Base-by-base conservation (phyloP, 2,888 invertebrate genomes). In the Hirtodrosophila alboralis region DNA sequence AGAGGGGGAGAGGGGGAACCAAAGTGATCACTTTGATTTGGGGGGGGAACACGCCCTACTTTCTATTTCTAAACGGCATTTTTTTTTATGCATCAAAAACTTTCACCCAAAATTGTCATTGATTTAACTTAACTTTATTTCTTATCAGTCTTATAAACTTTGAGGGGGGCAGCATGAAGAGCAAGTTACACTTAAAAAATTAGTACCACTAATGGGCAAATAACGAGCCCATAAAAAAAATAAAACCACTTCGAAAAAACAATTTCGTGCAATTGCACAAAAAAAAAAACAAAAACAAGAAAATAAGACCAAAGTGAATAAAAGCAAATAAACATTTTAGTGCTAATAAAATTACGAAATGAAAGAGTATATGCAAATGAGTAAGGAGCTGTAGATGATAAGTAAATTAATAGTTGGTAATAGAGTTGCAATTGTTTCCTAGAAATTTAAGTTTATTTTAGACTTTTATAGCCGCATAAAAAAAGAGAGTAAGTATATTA, bases 71-170 rank as follows among this genome's bases (percentile, higher is more conserved):
- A 84, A 83, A 68, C 57, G 56, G 45, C 59, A 72, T 62, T 57
- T 64, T 10, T 49, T 36, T 48, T 34, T 14, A 37, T 23, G 14
- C 26, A 41, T 14, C 21, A 0, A 51, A 58, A 75, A 83, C 85
- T 85, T 81, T 81, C 86, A 69, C 81, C 80, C 57, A 57, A 79
- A 83, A 83, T 52, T 79, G 84, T 84, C 79, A 81, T 77, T 45
- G 77, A 74, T 65, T 73, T 64, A 38, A 37, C 43, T 62, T 73
- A 34, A n/a, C 40, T 56, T 30, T 23, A 14, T 84, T 76, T 61
- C 63, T 65, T 79, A 76, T 84, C 77, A 76, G 59, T 36, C n/a
- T 23, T 6, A 1, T 26, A 28, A 3, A 16, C 10, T 41, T 28
- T 21, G n/a, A 1, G 10, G 38, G 38, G 58, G 26, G 6, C 6